Evolutionary conservation across 2,888 invertebrate species (phyloP), one percentile per base, ranked within the genome.

Genomic region (Anoplius nigerrimus): DNA sequence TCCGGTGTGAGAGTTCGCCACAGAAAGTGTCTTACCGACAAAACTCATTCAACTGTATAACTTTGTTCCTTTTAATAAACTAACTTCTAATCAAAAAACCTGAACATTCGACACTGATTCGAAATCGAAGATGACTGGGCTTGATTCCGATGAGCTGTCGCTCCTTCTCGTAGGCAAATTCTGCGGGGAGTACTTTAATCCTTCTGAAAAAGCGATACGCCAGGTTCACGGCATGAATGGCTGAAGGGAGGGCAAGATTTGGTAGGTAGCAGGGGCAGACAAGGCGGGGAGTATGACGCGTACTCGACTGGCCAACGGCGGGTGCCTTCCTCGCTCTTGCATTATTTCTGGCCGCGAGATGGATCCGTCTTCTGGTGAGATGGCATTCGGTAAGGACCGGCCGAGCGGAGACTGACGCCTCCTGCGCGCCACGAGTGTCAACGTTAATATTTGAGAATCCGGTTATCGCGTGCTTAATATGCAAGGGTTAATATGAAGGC

Each of bases 401-500:
- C 48, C 69, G 75, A 70, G 76, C 70, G 48, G 34, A 70, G 59
- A 71, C 67, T 62, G 73, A 60, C 68, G 70, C 74, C 67, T 74
- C 34, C 34, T 34, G 34, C 62, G 74, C 65, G 51, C 59, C 62
- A 64, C 76, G 79, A 75, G 71, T 82, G 82, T 82, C 82, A 81
- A 78, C 82, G 81, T 79, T 87, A 83, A 88, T 87, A 87, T 87
- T 87, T 85, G 83, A 87, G 85, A 83, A 86, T 84, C 82, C 84
- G 86, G 86, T 88, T 88, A 88, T 84, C 84, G 84, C 80, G 80
- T 76, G 84, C 83, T 86, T 85, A 86, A 85, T 86, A 87, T 86
- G 86, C 87, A 87, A 85, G 86, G 86, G 86, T 88, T 88, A 87
- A 87, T 87, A 87, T 83, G 86, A 86, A 88, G 86, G 86, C 86